phyloP scores from a whole-genome alignment of 2,888 invertebrate genomes.

The Ferdinandea cuprea region DNA sequence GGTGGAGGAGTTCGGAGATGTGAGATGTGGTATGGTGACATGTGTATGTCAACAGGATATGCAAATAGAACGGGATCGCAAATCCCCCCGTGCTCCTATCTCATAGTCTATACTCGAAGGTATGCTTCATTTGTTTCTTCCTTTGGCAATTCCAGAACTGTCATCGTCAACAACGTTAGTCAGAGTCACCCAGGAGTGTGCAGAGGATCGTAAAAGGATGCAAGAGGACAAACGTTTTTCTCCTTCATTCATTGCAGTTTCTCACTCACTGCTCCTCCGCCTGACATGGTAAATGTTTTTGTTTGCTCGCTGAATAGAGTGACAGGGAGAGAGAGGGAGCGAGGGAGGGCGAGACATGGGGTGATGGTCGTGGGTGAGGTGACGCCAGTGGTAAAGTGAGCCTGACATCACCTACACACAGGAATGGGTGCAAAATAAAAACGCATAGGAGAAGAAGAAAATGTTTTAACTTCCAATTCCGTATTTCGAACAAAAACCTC shows the following conservation, averaged over 20 bases:
- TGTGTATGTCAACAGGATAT: slow-evolving; percentile 72
- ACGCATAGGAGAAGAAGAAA: slow-evolving; percentile 26
- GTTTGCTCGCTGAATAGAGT: slow-evolving; percentile 48
- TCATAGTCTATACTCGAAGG: slow-evolving; percentile 76
- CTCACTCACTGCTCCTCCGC: slow-evolving; percentile 1
- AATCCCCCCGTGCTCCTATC: slow-evolving; percentile 53
- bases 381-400: slow-evolving; percentile 10
- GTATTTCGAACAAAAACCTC: slow-evolving; percentile 24
- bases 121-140: slow-evolving; percentile 73
- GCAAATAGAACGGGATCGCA: slow-evolving; percentile 69
- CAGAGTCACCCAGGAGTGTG: background rate
- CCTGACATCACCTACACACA: slow-evolving; percentile 4
- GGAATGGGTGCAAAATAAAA: slow-evolving; percentile 46
- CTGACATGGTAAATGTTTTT: slow-evolving; percentile 61
- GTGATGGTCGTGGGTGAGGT: too few species aligned
- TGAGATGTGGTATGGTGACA: slow-evolving; percentile 66
- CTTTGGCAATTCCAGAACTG: slow-evolving; percentile 68
- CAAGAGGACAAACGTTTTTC: slow-evolving; percentile 61
- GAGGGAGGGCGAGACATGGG: too few species aligned
- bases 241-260: slow-evolving; percentile 48
- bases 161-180: slow-evolving; percentile 42
- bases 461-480: slow-evolving; percentile 67
- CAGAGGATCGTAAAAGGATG: slow-evolving; percentile 22
- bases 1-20: too few species aligned
- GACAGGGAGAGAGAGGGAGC: background rate